Conservation (phyloP, 2,113 vertebrate species). For the Prionailurus viverrinus region DNA sequence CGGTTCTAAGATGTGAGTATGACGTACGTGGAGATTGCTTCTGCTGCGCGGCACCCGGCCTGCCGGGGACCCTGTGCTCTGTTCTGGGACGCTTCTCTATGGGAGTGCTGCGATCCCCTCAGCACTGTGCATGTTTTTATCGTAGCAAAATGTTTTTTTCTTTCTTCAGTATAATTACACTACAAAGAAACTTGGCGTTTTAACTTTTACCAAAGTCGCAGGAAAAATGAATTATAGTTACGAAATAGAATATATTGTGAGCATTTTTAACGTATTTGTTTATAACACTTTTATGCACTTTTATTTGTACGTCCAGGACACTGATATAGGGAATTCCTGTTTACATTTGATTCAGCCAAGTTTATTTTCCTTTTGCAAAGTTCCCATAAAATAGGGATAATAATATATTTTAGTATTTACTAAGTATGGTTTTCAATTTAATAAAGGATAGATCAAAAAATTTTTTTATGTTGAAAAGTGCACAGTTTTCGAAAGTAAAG, state of each 20-base stretch:
- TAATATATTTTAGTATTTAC: conserved; percentile 15
- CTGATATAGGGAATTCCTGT: background rate
- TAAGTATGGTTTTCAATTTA: background rate
- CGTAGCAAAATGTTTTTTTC: background rate
- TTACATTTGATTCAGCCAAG: background rate
- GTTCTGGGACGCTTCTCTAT: background rate
- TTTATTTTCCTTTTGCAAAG: background rate
- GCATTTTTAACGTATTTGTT: background rate
- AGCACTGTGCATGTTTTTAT: background rate
- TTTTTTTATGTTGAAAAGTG: background rate
- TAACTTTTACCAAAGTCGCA: background rate
- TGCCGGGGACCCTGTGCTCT: background rate
- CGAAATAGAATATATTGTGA: background rate
- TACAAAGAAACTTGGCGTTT: background rate
- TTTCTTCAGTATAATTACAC: background rate
- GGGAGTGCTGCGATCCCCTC: background rate
- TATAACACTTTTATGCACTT: background rate
- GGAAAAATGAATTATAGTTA: background rate
- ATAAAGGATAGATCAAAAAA: background rate
- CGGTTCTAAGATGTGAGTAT: background rate
- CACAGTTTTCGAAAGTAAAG: background rate
- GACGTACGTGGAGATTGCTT: background rate
- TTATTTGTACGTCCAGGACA: background rate
- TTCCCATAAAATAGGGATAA: background rate
- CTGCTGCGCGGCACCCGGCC: accelerated